phyloP scores from a whole-genome alignment of 2,113 vertebrate genomes.

The Nothoprocta perdicaria region DNA sequence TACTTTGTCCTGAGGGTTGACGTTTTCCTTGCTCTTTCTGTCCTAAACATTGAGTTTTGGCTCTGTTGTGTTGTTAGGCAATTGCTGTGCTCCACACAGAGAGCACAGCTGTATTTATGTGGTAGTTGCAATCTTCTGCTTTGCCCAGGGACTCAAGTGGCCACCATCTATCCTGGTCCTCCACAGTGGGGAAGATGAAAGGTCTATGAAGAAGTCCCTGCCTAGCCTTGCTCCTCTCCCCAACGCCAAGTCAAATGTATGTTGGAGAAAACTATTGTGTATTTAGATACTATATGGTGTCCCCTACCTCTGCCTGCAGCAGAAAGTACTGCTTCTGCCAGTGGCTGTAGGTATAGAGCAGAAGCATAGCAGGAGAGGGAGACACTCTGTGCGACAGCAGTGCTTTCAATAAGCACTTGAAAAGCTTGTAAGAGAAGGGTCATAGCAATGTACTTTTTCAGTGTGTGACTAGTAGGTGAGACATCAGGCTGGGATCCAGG shows the following conservation, averaged over 20 bases:
- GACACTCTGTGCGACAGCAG: not conserved
- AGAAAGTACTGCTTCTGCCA: not conserved
- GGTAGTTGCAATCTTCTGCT: not conserved
- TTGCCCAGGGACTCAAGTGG: not conserved
- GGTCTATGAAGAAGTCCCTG: not conserved
- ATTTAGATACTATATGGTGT: rapidly evolving
- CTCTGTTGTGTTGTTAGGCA: not conserved
- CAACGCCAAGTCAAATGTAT: not conserved
- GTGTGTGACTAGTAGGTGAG: not conserved
- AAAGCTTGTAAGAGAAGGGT: not conserved
- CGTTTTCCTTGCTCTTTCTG: not conserved
- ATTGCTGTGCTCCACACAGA: not conserved
- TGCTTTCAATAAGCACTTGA: not conserved
- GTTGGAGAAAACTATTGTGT: not conserved
- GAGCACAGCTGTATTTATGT: not conserved
- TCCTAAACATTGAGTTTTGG: not conserved
- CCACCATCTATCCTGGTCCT: not conserved
- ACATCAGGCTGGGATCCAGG: not conserved
- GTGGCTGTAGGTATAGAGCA: not conserved
- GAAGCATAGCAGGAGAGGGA: not conserved
- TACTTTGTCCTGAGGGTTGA: not conserved
- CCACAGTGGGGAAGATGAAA: rapidly evolving
- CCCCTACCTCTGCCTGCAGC: not conserved
- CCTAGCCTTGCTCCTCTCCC: not conserved
- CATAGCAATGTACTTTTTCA: not conserved